These are phyloP conservation scores for Liodrosophila aerea DNA, from an alignment of 2,888 invertebrate genomes.

Conservation along the genomic window DNA sequence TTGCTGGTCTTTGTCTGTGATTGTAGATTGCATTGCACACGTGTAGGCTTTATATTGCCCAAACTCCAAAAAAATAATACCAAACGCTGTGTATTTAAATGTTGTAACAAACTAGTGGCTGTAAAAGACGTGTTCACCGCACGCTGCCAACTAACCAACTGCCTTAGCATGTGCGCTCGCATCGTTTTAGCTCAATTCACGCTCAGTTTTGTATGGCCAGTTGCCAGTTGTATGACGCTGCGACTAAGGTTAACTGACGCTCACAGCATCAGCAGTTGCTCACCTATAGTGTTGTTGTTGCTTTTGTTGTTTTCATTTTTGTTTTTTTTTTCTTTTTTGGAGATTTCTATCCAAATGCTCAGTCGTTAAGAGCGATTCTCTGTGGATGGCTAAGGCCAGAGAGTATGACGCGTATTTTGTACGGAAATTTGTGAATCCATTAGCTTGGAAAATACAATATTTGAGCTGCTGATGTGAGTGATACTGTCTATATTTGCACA, in stretches of 20 bases:
- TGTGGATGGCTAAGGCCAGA: constrained; percentile 8
- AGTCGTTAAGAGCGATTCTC: constrained; percentile 26
- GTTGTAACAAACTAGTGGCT: constrained; percentile 37
- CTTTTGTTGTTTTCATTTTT: constrained; percentile 8
- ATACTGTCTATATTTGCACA: constrained; percentile 21
- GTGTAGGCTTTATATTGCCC: constrained; percentile 10
- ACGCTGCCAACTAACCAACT: constrained; percentile 54
- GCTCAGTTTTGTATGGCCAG: constrained; percentile 6
- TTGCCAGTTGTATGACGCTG: constrained; percentile 21
- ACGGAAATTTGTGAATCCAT: constrained; percentile 40
- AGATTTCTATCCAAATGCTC: constrained; percentile 11
- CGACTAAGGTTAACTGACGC: constrained; percentile 4
- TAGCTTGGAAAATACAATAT: constrained; percentile 50
- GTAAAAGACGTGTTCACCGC: constrained; percentile 52
- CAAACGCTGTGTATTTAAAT: constrained; percentile 1
- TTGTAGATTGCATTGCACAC: constrained; percentile 27
- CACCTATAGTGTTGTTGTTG: constrained; percentile 9
- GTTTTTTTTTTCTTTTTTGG: constrained; percentile 12
- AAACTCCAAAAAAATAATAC: too few relatives aligned
- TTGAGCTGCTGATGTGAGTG: constrained; percentile 27
- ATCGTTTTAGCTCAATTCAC: constrained; percentile 25
- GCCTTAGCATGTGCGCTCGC: constrained; percentile 40
- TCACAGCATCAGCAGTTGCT: constrained; percentile 25
- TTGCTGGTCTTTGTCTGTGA: neutral
- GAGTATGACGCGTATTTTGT: constrained; percentile 19